Evolutionary conservation across 1,140 invertebrate species (phyloP).

Genomic region (Calliphora vicina): DNA sequence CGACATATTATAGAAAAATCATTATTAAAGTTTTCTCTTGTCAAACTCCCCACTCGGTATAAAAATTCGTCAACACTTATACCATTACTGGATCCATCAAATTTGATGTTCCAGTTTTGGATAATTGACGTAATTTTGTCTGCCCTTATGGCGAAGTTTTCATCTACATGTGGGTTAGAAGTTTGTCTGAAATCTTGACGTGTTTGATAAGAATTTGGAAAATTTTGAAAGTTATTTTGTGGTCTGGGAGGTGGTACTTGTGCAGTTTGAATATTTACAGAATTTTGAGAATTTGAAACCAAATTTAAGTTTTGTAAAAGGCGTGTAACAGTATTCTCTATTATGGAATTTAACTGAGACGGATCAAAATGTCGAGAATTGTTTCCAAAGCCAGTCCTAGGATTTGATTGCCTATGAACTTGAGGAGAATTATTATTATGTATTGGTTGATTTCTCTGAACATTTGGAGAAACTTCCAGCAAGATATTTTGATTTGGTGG

Average conservation of each 20-base stretch:
- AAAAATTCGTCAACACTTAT: conserved; percentile 22
- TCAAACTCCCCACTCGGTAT: conserved; percentile 10
- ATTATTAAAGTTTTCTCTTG: background rate
- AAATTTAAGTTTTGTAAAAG: background rate
- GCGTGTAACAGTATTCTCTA: background rate
- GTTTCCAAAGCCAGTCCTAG: background rate
- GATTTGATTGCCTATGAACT: background rate
- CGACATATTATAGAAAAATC: background rate
- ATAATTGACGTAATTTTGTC: too few species aligned
- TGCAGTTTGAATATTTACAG: background rate
- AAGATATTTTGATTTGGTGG: background rate
- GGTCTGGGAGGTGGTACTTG: background rate
- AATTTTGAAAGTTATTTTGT: background rate
- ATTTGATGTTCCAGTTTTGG: background rate
- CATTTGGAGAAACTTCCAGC: background rate
- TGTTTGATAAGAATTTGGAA: background rate
- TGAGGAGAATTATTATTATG: background rate
- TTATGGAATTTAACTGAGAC: background rate
- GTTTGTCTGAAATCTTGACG: background rate
- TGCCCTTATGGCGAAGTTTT: too few species aligned
- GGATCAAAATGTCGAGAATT: background rate
- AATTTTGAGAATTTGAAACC: background rate
- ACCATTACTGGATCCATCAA: conserved; percentile 24
- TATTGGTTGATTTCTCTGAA: background rate
- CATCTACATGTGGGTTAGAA: too few species aligned